Percentiles rank a stretch among this genome's conserved stretches.
phyloP scores from a whole-genome alignment of 2,797 vertebrate species.

The Liparis tanakae region DNA sequence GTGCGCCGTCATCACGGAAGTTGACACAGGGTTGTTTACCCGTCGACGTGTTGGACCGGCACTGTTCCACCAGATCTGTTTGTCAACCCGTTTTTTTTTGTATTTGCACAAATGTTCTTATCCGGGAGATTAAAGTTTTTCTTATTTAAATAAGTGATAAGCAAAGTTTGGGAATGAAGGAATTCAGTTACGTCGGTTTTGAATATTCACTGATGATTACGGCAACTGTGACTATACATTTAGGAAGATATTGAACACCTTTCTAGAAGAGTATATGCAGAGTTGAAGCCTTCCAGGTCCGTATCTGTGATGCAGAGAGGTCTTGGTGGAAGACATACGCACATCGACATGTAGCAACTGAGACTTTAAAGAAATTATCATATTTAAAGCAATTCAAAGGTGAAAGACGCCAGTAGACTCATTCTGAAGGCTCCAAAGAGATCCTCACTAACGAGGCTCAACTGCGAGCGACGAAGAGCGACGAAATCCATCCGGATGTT shows the following conservation, averaged over 20 bases:
- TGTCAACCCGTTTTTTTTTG: not conserved
- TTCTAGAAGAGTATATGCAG: not conserved
- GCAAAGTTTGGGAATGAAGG: not conserved
- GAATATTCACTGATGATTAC: not conserved
- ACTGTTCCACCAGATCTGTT: not conserved
- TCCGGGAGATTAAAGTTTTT: not conserved
- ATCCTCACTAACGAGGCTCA: not conserved
- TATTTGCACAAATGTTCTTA: slow-evolving; percentile 30
- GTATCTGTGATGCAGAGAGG: not conserved
- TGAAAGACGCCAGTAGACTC: too few species aligned
- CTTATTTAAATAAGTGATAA: not conserved
- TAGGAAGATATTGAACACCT: not conserved
- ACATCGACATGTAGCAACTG: too few species aligned
- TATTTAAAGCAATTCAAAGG: not conserved
- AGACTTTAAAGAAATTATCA: too few species aligned
- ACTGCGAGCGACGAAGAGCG: not conserved
- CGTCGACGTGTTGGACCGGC: slow-evolving; percentile 25
- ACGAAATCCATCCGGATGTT: not conserved
- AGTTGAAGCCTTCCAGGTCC: not conserved
- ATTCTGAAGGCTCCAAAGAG: not conserved
- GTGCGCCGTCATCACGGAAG: slow-evolving; percentile 23
- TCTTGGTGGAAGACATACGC: not conserved
- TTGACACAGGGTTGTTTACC: slow-evolving; percentile 39
- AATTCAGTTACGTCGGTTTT: not conserved
- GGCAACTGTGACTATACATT: not conserved